These are phyloP conservation scores for Odontamblyopus rebecca DNA, from an alignment of 2,797 vertebrate species.

Conservation along the genomic window DNA sequence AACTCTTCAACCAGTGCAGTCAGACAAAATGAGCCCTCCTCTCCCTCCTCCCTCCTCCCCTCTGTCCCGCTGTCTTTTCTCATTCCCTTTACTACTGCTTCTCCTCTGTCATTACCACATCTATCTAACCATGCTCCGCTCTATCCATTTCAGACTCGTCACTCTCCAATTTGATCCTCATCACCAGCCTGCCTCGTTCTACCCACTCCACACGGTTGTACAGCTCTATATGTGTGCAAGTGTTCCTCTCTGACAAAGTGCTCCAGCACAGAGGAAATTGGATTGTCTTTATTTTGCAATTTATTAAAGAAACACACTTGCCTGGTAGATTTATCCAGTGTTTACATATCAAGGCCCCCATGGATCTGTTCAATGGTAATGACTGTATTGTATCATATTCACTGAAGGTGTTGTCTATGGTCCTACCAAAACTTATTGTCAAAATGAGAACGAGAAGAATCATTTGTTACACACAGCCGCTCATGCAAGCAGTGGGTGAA, in stretches of 20 bases:
- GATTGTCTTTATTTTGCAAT: constrained; percentile 46
- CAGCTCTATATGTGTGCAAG: constrained; percentile 29
- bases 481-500: constrained; percentile 31
- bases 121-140: constrained; percentile 23
- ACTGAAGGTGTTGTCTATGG: neutral
- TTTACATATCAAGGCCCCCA: constrained; percentile 1
- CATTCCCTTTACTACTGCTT: constrained; percentile 29
- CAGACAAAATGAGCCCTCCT: constrained; percentile 47
- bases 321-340: constrained; percentile 23
- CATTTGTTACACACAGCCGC: constrained; percentile 39
- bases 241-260: constrained; percentile 40
- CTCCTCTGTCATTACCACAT: constrained; percentile 6
- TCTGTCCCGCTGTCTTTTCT: constrained; percentile 49
- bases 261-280: constrained; percentile 55
- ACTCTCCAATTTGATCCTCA: constrained; percentile 24
- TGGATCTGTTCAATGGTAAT: neutral
- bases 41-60: neutral
- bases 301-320: constrained; percentile 28
- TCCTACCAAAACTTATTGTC: neutral
- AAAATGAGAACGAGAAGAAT: constrained; percentile 14
- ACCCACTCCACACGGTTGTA: constrained; percentile 22
- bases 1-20: constrained; percentile 45
- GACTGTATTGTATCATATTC: constrained; percentile 2
- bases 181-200: neutral
- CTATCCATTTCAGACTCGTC: constrained; percentile 40